Evolutionary conservation across 2,113 vertebrate genomes (phyloP).

Genomic region (Anolis sagrei): DNA sequence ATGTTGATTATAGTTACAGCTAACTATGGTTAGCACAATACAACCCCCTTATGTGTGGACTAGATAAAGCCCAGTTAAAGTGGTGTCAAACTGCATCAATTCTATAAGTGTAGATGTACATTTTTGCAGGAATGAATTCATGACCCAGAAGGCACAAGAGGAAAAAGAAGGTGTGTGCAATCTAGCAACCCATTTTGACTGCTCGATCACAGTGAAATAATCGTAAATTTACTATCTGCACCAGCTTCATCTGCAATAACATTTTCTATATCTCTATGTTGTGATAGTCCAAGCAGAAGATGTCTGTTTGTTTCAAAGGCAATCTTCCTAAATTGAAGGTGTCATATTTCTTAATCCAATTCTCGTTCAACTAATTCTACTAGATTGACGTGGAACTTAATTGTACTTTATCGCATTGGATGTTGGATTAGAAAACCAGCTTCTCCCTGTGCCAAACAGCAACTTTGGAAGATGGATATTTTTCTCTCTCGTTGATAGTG

Average conservation of each 20-base stretch:
- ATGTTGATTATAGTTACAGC: too few species aligned
- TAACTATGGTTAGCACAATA: too few species aligned
- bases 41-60: too few species aligned
- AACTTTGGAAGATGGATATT: not conserved
- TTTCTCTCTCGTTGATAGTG: not conserved
- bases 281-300: not conserved
- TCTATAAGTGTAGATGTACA: too few species aligned
- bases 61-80: too few species aligned
- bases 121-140: not conserved
- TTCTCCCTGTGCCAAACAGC: not conserved
- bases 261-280: not conserved
- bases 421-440: not conserved
- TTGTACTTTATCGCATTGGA: not conserved
- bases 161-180: not conserved
- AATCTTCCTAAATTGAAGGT: not conserved
- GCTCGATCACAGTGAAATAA: not conserved
- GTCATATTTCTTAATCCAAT: not conserved
- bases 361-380: not conserved
- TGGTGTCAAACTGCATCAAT: too few species aligned
- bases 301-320: not conserved
- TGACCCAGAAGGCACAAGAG: not conserved
- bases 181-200: not conserved
- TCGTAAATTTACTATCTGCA: not conserved
- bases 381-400: not conserved
- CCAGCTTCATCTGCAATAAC: not conserved